Evolutionary conservation across 1,140 invertebrate species (phyloP).

Genomic region (Drosophila tropicalis): DNA sequence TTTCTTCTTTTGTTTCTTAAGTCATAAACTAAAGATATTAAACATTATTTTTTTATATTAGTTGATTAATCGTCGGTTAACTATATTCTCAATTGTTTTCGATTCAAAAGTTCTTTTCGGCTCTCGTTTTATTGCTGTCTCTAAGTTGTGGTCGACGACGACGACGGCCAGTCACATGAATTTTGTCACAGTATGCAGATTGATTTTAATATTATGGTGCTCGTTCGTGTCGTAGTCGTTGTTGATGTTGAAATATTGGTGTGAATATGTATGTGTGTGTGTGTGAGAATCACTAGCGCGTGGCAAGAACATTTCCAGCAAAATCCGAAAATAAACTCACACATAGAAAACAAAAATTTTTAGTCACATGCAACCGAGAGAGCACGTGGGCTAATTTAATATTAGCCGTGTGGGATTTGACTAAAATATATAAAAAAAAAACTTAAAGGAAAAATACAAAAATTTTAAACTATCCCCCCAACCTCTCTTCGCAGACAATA

Average conservation of each 20-base stretch:
- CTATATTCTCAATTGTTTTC: constrained; percentile 2
- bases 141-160: not conserved
- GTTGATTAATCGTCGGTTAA: not conserved
- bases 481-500: not conserved
- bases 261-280: constrained; percentile 33
- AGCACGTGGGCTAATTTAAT: constrained; percentile 58
- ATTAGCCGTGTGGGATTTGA: constrained; percentile 21
- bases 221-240: constrained; percentile 42
- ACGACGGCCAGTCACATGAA: constrained; percentile 64
- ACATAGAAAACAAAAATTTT: constrained; percentile 38
- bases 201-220: constrained; percentile 59
- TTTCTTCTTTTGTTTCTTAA: too few relatives aligned
- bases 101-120: constrained; percentile 34
- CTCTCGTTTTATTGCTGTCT: constrained; percentile 31
- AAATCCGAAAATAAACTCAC: constrained; percentile 41
- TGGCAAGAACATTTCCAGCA: constrained; percentile 68
- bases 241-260: constrained; percentile 50
- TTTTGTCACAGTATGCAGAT: constrained; percentile 74
- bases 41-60: too few relatives aligned
- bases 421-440: constrained; percentile 18
- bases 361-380: constrained; percentile 64
- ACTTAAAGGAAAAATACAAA: not conserved
- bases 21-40: too few relatives aligned
- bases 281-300: constrained; percentile 51
- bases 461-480: constrained; percentile 2